A percentile compares a stretch with the other conserved stretches of the same genome.
phyloP scores from a whole-genome alignment of 2,888 invertebrate species.

The Idaea biselata region DNA sequence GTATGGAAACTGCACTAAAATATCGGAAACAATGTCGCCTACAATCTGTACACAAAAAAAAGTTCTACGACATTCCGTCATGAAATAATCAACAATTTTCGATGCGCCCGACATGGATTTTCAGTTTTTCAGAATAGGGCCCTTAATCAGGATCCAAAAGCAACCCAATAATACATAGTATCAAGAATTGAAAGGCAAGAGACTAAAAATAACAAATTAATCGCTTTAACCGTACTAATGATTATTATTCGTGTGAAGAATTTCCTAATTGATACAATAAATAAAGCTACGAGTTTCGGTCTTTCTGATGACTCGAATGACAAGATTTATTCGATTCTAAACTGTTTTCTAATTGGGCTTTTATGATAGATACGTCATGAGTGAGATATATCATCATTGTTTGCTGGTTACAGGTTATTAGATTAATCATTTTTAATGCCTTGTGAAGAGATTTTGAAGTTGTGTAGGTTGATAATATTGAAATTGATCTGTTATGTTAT shows the following conservation, averaged over 20 bases:
- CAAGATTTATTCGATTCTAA: constrained; percentile 62
- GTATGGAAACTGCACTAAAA: too few relatives aligned
- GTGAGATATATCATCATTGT: constrained; percentile 43
- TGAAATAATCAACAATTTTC: too few relatives aligned
- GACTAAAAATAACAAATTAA: constrained; percentile 18
- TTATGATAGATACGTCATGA: constrained; percentile 45
- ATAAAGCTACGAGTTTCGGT: constrained; percentile 60
- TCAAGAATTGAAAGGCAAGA: neutral
- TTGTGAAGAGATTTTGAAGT: neutral
- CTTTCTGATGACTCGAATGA: constrained; percentile 64
- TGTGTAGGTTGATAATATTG: neutral
- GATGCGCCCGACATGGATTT: too few relatives aligned
- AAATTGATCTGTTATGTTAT: neutral
- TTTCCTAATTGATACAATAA: constrained; percentile 72
- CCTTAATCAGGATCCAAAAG: too few relatives aligned
- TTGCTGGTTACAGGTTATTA: constrained; percentile 48
- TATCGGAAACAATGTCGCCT: too few relatives aligned
- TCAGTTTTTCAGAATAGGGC: too few relatives aligned
- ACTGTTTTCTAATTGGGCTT: constrained; percentile 63
- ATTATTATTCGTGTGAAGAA: constrained; percentile 61
- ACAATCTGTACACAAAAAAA: too few relatives aligned
- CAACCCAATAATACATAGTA: too few relatives aligned
- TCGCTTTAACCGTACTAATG: constrained; percentile 30
- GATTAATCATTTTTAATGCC: constrained; percentile 22
- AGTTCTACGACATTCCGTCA: too few relatives aligned